A percentile compares a stretch with the other conserved stretches of the same genome.
These are phyloP conservation scores for Olivierus martensii DNA, from an alignment of 1,140 invertebrate species.

Conservation along the genomic window DNA sequence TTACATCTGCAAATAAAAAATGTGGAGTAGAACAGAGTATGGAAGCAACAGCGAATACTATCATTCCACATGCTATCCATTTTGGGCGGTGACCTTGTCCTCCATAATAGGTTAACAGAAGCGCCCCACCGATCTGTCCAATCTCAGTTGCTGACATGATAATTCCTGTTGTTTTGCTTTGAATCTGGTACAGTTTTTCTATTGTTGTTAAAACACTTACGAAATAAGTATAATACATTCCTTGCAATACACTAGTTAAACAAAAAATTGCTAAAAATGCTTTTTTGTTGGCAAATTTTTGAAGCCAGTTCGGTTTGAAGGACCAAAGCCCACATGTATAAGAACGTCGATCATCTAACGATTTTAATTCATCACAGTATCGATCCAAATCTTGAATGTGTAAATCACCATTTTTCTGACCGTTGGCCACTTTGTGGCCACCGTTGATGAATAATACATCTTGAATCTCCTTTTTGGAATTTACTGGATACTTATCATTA, in stretches of 20 bases:
- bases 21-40: slow-evolving; percentile 61
- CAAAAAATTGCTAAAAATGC: slow-evolving; percentile 77
- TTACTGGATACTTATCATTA: too few relatives aligned
- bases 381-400: too few relatives aligned
- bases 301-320: slow-evolving; percentile 46
- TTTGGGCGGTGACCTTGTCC: slow-evolving; percentile 88
- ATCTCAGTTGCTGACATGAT: slow-evolving; percentile 89
- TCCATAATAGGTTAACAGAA: slow-evolving; percentile 75
- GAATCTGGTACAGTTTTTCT: slow-evolving; percentile 90
- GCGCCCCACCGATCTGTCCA: slow-evolving; percentile 66
- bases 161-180: slow-evolving; percentile 84
- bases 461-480: too few relatives aligned
- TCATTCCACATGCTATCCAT: slow-evolving; percentile 89
- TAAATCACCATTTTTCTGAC: too few relatives aligned
- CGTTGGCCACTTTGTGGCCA: background rate
- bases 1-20: slow-evolving; percentile 20
- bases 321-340: slow-evolving; percentile 18
- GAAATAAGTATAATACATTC: slow-evolving; percentile 91
- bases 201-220: slow-evolving; percentile 93
- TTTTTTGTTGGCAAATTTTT: slow-evolving; percentile 70
- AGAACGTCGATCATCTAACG: background rate
- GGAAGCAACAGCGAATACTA: slow-evolving; percentile 71
- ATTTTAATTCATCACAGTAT: too few relatives aligned
- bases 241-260: slow-evolving; percentile 53
- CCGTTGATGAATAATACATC: background rate